Evolutionary conservation across 1,140 invertebrate species (phyloP).

Genomic region (Euschistus heros): DNA sequence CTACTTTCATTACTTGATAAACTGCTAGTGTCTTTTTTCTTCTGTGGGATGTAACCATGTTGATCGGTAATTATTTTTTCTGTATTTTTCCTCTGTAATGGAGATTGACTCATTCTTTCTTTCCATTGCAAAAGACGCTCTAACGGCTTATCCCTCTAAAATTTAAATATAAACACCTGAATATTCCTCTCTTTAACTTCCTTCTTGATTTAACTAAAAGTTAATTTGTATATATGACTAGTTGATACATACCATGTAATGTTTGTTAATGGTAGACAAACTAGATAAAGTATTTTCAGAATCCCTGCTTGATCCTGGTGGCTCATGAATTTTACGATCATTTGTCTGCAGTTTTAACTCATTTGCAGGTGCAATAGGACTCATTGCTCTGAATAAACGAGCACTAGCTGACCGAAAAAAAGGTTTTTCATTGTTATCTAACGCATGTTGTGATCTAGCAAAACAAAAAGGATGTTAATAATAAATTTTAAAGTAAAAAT

Average conservation of each 20-base stretch:
- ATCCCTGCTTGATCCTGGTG: too few species aligned
- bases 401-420: constrained; percentile 60
- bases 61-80: neutral
- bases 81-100: constrained; percentile 61
- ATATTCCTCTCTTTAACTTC: constrained; percentile 15
- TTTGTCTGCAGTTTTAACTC: too few species aligned
- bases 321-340: too few species aligned
- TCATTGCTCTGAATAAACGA: constrained; percentile 38
- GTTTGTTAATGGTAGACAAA: too few species aligned
- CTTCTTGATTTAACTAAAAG: constrained; percentile 35
- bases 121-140: constrained; percentile 84
- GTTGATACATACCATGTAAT: too few species aligned
- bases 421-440: neutral
- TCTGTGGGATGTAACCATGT: neutral
- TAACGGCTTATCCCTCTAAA: constrained; percentile 77
- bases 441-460: neutral
- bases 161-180: neutral
- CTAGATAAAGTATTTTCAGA: too few species aligned
- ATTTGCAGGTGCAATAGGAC: neutral
- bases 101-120: constrained; percentile 81
- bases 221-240: too few species aligned
- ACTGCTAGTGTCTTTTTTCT: too few species aligned
- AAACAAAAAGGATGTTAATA: neutral
- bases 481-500: neutral
- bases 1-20: too few species aligned